Conservation (phyloP, 2,888 invertebrate species). For the Halictus quadricinctus region DNA sequence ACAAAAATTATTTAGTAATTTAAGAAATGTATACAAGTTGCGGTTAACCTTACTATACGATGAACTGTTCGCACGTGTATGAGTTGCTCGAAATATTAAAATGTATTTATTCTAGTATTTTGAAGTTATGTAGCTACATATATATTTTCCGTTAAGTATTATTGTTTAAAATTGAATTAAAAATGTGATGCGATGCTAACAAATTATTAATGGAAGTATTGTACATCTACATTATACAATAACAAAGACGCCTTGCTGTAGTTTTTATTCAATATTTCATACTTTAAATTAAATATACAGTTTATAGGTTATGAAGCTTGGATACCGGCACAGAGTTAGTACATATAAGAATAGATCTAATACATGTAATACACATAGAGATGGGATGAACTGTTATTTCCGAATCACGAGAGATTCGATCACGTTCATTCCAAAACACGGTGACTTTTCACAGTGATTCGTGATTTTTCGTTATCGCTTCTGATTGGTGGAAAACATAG, state of each 20-base stretch:
- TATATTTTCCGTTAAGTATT: not conserved
- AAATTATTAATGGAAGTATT: not conserved
- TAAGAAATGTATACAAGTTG: not conserved
- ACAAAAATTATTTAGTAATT: not conserved
- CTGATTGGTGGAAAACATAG: too few relatives aligned
- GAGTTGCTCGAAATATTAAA: not conserved
- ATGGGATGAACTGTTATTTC: too few relatives aligned
- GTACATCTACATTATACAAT: not conserved
- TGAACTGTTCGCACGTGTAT: not conserved
- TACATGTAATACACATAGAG: too few relatives aligned
- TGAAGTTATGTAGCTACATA: not conserved
- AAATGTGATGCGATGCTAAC: not conserved
- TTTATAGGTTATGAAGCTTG: not conserved
- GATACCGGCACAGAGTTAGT: not conserved
- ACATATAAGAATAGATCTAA: not conserved
- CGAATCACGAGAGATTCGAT: too few relatives aligned
- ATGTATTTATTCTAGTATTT: not conserved
- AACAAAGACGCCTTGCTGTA: not conserved
- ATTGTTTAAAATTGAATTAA: not conserved
- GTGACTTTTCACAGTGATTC: too few relatives aligned
- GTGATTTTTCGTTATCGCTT: too few relatives aligned
- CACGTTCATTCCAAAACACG: too few relatives aligned
- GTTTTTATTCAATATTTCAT: not conserved
- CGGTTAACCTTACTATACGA: not conserved
- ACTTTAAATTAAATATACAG: not conserved